Percentiles rank a stretch among this genome's conserved stretches.
These are phyloP conservation scores for Hydrolagus affinis DNA, from an alignment of 2,113 vertebrate genomes.

Conservation along the genomic window DNA sequence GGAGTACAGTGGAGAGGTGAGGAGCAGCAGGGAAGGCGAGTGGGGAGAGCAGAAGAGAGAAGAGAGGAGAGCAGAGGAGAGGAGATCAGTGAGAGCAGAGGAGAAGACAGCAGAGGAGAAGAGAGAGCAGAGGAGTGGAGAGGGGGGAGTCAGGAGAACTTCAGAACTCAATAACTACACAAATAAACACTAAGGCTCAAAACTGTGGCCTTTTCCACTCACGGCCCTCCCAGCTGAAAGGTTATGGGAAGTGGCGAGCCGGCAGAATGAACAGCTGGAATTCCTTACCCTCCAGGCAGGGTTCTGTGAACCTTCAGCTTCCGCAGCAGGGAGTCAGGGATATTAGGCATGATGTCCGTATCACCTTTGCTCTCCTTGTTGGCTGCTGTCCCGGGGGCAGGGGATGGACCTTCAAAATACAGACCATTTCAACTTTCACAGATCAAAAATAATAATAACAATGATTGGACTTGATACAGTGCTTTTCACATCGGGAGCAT, in stretches of 20 bases:
- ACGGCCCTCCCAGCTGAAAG: background rate
- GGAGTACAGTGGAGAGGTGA: too few relatives aligned
- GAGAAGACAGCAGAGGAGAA: too few relatives aligned
- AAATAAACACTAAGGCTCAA: background rate
- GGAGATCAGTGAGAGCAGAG: too few relatives aligned
- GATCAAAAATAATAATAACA: background rate
- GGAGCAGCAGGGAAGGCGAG: too few relatives aligned
- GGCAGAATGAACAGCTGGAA: background rate
- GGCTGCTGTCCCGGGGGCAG: constrained; percentile 43
- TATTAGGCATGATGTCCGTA: constrained; percentile 82
- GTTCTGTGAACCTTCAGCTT: constrained; percentile 83
- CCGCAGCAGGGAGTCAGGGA: constrained; percentile 81
- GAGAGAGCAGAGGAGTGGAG: too few relatives aligned
- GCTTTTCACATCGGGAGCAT: too few relatives aligned
- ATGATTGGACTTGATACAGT: too few relatives aligned
- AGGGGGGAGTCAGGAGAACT: too few relatives aligned
- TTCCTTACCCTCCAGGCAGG: constrained; percentile 73
- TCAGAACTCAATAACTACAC: too few relatives aligned
- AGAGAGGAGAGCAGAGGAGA: too few relatives aligned
- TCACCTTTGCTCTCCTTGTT: constrained; percentile 67
- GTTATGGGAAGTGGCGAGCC: background rate
- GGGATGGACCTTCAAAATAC: constrained; percentile 54
- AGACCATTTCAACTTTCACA: constrained; percentile 11
- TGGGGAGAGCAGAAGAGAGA: too few relatives aligned
- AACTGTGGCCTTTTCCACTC: background rate